Evolutionary conservation across 2,113 vertebrate species (phyloP).

Genomic region (Thunnus thynnus): DNA sequence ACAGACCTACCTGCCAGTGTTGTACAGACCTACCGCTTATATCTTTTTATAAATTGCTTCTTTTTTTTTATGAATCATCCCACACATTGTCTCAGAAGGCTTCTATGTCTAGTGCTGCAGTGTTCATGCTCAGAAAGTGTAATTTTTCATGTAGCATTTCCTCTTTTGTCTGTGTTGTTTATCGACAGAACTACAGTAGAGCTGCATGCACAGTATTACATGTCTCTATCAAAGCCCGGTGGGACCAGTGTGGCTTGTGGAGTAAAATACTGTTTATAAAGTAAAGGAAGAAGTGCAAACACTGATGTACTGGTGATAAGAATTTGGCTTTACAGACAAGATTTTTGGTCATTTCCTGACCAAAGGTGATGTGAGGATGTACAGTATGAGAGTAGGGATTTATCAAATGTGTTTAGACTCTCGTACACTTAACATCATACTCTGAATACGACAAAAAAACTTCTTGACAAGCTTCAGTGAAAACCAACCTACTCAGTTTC

Average conservation of each 20-base stretch:
- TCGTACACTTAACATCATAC: background rate
- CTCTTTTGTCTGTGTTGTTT: conserved; percentile 66
- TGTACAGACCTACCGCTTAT: conserved; percentile 58
- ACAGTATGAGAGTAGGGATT: conserved; percentile 2
- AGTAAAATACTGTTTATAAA: background rate
- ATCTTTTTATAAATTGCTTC: conserved; percentile 69
- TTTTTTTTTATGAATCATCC: conserved; percentile 71
- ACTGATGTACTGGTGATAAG: background rate
- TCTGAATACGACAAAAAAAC: conserved; percentile 1
- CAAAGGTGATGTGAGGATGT: conserved; percentile 24
- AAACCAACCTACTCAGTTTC: background rate
- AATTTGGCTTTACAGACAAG: conserved; percentile 3
- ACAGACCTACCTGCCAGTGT: conserved; percentile 70
- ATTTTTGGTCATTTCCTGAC: conserved; percentile 23
- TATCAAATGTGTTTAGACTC: background rate
- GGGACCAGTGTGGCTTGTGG: background rate
- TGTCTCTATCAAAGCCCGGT: conserved; percentile 53
- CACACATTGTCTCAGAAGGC: conserved; percentile 81
- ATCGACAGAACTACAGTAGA: conserved; percentile 46
- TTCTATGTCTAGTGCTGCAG: conserved; percentile 76
- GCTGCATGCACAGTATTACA: conserved; percentile 64
- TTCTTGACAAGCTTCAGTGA: background rate
- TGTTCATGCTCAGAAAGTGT: conserved; percentile 74
- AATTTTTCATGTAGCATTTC: conserved; percentile 64
- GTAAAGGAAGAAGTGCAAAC: background rate